A percentile compares a stretch with the other conserved stretches of the same genome.
Evolutionary conservation across 1,140 invertebrate genomes (phyloP).

Genomic region (Kradibia gibbosae): DNA sequence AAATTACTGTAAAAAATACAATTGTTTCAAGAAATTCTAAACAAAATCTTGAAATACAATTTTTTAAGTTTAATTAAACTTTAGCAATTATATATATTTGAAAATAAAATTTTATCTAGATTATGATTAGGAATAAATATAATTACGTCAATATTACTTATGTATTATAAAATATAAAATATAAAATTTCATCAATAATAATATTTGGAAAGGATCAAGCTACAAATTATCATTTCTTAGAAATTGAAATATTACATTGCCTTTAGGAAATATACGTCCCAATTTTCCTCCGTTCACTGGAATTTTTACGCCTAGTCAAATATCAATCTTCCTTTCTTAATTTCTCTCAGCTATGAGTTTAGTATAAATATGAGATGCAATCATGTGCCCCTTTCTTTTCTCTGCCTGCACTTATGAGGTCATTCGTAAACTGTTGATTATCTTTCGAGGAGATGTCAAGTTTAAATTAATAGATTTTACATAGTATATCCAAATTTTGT

Average conservation of each 20-base stretch:
- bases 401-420: not conserved
- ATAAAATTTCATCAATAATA: no score
- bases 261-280: conserved; percentile 53
- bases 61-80: no score
- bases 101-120: no score
- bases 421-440: not conserved
- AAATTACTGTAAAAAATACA: no score
- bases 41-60: no score
- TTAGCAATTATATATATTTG: no score
- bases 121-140: no score
- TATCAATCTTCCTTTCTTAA: conserved; percentile 10
- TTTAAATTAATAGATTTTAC: not conserved
- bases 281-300: conserved; percentile 64
- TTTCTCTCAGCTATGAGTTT: not conserved
- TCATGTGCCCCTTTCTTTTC: conserved; percentile 30
- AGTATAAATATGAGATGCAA: not conserved
- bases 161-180: no score
- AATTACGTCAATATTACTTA: no score
- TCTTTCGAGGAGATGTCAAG: not conserved
- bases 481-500: not conserved
- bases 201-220: no score
- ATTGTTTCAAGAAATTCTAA: no score
- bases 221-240: no score
- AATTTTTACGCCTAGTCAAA: conserved; percentile 55
- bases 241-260: conserved; percentile 11